Evolutionary conservation across 2,113 vertebrate species (phyloP), one percentile per base, ranked within the genome.

Genomic region (Lathamus discolor): DNA sequence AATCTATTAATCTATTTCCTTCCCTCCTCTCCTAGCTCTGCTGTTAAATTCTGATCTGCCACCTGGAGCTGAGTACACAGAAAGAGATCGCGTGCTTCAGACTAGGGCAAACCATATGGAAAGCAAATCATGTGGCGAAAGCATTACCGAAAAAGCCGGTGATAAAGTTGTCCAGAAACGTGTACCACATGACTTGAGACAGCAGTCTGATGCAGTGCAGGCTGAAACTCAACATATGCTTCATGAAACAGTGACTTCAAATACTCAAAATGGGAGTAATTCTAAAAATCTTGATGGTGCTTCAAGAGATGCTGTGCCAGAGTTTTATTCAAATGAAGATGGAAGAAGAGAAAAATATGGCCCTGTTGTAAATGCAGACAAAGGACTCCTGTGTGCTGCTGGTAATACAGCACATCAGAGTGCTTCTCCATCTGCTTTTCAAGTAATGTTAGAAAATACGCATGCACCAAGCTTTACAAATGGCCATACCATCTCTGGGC

Each of bases 171-270:
- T 93, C 48, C 95, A 90, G 92, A 97, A 94, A 48, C 24, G 12
- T 81, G 19, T 95, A 37, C 92, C 88, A 15, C 86, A 51, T 63
- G 92, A 96, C 69, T 85, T 97, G 72, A 92, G 67, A n/a, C 94
- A 92, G 67, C 93, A 90, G 35, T 91, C 97, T 83, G 97, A 93
- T 54, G 33, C 70, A 28, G 10, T 77, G 3, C 79, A 54, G 24
- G 13, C 75, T 59, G 63, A 90, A 64, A 41, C 10, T 37, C 88
- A 61, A 18, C 64, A 17, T 4, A 3, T 25, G 31, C 62, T 57
- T 69, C 48, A 39, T 82, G 72, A 66, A 91, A 85, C 35, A 31
- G 61, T 23, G 9, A 57, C 49, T 84, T 86, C 83, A 39, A 46
- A 37, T 95, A 67, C 35, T 64, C 88, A 88, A 46, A 72, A 51